Evolutionary conservation across 2,113 vertebrate species (phyloP), one percentile per base, ranked within the genome.

Genomic region (Nibea albiflora): DNA sequence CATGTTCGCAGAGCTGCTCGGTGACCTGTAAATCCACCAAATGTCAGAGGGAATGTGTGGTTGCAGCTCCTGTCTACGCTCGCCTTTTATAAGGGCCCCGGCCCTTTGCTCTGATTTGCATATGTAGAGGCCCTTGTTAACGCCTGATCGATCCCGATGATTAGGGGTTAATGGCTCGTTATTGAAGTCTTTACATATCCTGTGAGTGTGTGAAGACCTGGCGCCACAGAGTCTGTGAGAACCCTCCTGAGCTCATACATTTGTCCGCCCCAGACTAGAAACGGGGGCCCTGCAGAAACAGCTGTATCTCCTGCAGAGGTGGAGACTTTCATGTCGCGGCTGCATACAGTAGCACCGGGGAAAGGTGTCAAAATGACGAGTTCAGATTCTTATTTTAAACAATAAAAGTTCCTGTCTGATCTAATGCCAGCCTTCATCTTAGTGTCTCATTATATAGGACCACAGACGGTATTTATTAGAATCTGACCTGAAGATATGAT

Each of bases 161-260:
- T 95, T 94, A 91, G 89, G 61, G 85, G 76, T 94, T 95, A 96
- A 95, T 95, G 91, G 92, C 88, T 94, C 94, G 88, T 95, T 95
- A 94, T 88, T 94, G 92, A 94, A 93, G 93, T 92, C 90, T 94
- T 94, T 90, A 94, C 92, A 93, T 92, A 93, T 95, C 93, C 94
- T 93, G 92, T 92, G 92, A 94, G 87, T 91, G 93, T 94, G 94
- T 92, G 94, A 94, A 93, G 85, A 87, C 84, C 90, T 93, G 95
- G 95, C 95, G 94, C 94, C 95, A 20, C 71, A 39, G 85, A 90
- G 95, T 95, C 95, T 95, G 91, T 84, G 91, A 91, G 91, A 93
- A 92, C 49, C 73, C 74, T 49, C 60, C 78, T 80, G 70, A 85
- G 82, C 84, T 88, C 89, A 88, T 92, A 79, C 87, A 93, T 91